Conservation (phyloP, 2,797 vertebrate species). For the Gambelia wislizenii region DNA sequence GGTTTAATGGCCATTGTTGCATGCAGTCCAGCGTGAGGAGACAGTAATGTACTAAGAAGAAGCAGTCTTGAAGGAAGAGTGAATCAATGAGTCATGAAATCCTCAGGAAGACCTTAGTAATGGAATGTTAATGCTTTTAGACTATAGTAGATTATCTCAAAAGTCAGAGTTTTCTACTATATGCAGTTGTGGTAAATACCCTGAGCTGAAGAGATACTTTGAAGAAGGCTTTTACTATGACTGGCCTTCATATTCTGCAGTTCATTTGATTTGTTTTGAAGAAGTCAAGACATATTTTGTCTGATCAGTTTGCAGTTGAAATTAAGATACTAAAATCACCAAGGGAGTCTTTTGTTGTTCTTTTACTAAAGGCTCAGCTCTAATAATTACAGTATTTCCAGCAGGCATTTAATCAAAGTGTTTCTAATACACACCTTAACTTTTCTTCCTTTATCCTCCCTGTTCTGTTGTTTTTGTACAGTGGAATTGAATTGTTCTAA, state of each 20-base stretch:
- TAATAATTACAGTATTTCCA: constrained; percentile 75
- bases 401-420: constrained; percentile 66
- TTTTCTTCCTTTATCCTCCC: constrained; percentile 8
- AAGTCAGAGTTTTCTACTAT: constrained; percentile 84
- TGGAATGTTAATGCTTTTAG: constrained; percentile 88
- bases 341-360: constrained; percentile 68
- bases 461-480: constrained; percentile 67
- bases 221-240: constrained; percentile 79
- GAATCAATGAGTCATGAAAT: constrained; percentile 81
- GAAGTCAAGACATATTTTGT: constrained; percentile 73
- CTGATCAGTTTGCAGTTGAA: constrained; percentile 68
- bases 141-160: constrained; percentile 91
- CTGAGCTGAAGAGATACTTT: constrained; percentile 79
- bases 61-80: constrained; percentile 75
- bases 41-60: constrained; percentile 73
- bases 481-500: constrained; percentile 77
- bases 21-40: constrained; percentile 61
- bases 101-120: constrained; percentile 82
- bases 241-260: constrained; percentile 76
- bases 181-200: constrained; percentile 81
- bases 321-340: constrained; percentile 76
- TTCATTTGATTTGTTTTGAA: constrained; percentile 81
- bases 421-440: constrained; percentile 51
- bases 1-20: constrained; percentile 73
- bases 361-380: constrained; percentile 63